These are phyloP conservation scores for Heterodera filipjevi DNA, from an alignment of 2,888 invertebrate species.

Conservation along the genomic window DNA sequence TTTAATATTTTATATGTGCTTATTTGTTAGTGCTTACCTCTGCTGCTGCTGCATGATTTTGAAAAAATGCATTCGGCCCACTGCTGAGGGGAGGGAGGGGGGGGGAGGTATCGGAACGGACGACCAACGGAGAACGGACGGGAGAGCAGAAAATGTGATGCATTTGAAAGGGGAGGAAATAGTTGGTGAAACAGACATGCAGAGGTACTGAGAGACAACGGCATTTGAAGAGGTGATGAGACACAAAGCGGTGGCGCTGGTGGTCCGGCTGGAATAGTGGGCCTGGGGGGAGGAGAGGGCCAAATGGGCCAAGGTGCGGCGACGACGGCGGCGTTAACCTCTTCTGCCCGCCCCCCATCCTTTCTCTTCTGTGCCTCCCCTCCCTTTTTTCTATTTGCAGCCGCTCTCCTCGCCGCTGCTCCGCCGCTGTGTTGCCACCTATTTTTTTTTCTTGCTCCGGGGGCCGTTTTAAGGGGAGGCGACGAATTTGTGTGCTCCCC, in stretches of 20 bases:
- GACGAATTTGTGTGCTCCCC: conserved; percentile 4
- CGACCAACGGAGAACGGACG: background rate
- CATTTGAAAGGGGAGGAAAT: background rate
- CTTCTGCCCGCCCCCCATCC: background rate
- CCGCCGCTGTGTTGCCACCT: conserved; percentile 5
- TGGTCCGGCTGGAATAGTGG: conserved; percentile 12
- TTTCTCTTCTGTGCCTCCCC: background rate
- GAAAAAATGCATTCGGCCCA: background rate
- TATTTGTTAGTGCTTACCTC: background rate
- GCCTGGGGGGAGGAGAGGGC: background rate
- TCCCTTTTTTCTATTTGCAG: conserved; percentile 3
- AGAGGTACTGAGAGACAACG: background rate
- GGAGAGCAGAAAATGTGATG: background rate
- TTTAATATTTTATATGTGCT: background rate
- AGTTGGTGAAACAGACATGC: background rate
- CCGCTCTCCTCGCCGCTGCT: background rate
- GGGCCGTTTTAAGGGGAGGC: conserved; percentile 1
- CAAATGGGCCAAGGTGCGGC: background rate
- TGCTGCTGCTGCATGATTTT: background rate
- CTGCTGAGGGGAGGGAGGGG: background rate
- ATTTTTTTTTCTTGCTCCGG: background rate
- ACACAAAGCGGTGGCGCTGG: background rate
- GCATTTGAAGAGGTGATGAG: background rate
- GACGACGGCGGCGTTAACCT: background rate
- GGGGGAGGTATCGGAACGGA: background rate